Evolutionary conservation across 2,797 vertebrate genomes (phyloP).

Genomic region (Heliangelus exortis): DNA sequence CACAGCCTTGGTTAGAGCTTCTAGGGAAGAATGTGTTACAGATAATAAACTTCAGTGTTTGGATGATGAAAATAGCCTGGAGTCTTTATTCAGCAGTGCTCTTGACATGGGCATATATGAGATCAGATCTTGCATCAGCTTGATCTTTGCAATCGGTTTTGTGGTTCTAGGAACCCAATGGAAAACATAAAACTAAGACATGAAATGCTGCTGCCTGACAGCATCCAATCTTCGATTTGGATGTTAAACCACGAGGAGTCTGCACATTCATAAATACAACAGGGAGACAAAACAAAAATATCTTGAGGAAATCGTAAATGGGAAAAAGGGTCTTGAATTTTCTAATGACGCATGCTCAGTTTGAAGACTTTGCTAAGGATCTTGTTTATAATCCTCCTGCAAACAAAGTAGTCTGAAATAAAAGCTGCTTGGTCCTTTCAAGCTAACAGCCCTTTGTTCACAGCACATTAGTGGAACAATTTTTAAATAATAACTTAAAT

Average conservation of each 20-base stretch:
- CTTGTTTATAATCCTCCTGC: constrained; percentile 68
- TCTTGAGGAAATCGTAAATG: neutral
- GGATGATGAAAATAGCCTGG: constrained; percentile 45
- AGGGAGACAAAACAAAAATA: neutral
- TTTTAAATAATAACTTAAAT: constrained; percentile 76
- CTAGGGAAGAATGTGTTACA: constrained; percentile 25
- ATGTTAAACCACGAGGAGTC: neutral
- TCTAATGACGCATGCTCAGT: constrained; percentile 14
- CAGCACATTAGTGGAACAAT: constrained; percentile 66
- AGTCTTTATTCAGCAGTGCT: constrained; percentile 21
- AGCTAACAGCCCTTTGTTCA: constrained; percentile 65
- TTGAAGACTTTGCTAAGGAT: constrained; percentile 47
- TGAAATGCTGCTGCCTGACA: neutral
- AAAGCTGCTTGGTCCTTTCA: constrained; percentile 72
- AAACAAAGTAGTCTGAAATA: constrained; percentile 64
- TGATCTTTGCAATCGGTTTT: neutral
- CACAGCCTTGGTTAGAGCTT: neutral
- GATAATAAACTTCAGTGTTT: constrained; percentile 16
- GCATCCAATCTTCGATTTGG: neutral
- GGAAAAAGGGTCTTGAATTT: constrained; percentile 1
- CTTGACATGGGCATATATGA: neutral
- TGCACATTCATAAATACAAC: neutral
- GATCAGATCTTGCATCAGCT: constrained; percentile 11
- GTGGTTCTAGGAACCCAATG: neutral
- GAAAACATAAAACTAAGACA: neutral